phyloP scores from a whole-genome alignment of 2,797 vertebrate genomes.

The Myotis daubentonii region DNA sequence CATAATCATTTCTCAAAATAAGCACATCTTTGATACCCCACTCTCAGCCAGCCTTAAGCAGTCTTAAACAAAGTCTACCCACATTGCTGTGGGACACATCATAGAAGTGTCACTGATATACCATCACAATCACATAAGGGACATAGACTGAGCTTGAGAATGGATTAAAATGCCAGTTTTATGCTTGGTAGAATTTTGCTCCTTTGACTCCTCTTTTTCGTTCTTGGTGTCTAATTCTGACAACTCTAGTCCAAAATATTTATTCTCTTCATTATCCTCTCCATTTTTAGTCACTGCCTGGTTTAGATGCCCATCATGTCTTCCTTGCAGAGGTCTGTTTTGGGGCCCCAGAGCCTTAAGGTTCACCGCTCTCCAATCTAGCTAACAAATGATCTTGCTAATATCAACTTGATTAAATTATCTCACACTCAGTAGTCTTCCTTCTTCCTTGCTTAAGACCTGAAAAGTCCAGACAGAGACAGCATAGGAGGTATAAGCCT shows the following conservation, averaged over 20 bases:
- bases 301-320: background rate
- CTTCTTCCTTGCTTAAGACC: background rate
- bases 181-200: background rate
- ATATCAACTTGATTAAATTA: background rate
- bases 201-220: background rate
- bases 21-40: background rate
- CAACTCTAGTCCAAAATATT: background rate
- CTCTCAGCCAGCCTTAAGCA: background rate
- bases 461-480: background rate
- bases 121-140: background rate
- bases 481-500: background rate
- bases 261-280: background rate
- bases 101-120: background rate
- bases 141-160: background rate
- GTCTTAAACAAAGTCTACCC: background rate
- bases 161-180: background rate
- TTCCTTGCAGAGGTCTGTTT: background rate
- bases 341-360: background rate
- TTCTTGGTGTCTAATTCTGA: background rate
- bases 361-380: background rate
- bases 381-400: background rate
- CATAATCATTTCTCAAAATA: background rate
- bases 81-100: background rate
- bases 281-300: background rate
- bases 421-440: accelerated